A percentile compares a stretch with the other conserved stretches of the same genome.
Evolutionary conservation across 92 coral and sea anemone species (phyloP).

Genomic region (Epizoanthus scotinus): DNA sequence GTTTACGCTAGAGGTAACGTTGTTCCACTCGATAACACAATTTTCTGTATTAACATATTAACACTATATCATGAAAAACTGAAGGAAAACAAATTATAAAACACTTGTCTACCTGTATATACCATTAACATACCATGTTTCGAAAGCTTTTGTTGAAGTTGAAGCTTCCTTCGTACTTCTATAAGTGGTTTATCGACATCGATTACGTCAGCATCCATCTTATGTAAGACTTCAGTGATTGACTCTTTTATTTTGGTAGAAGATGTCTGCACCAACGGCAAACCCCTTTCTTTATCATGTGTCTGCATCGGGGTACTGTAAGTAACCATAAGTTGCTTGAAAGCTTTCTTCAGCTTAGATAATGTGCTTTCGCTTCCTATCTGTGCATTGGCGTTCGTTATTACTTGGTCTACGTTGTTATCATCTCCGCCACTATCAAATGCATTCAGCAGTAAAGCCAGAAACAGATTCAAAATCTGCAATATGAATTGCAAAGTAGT

Average conservation of each 20-base stretch:
- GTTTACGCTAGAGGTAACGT: no score
- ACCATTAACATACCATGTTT: constrained; percentile 4
- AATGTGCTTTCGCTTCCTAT: neutral
- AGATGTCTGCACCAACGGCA: neutral
- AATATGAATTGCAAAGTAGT: neutral
- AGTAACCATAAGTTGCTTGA: constrained; percentile 19
- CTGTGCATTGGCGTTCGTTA: constrained; percentile 20
- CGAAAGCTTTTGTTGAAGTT: constrained; percentile 29
- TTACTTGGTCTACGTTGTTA: neutral
- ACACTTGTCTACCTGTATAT: no score
- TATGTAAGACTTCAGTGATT: neutral
- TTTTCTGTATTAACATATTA: no score
- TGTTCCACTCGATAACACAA: no score
- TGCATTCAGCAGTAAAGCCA: constrained; percentile 78
- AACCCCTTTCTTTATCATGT: neutral
- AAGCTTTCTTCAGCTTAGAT: constrained; percentile 12
- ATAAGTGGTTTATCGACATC: constrained; percentile 31
- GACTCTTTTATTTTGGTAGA: constrained; percentile 3
- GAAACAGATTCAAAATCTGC: constrained; percentile 75
- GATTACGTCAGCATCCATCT: constrained; percentile 22
- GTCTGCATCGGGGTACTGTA: constrained; percentile 28
- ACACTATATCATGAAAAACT: no score
- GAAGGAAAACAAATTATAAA: no score
- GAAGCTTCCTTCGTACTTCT: constrained; percentile 32
- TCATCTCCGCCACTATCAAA: constrained; percentile 73